Percentiles rank a stretch among this genome's conserved stretches.
phyloP scores from a whole-genome alignment of 1,140 invertebrate species.

The Acarapis woodi region DNA sequence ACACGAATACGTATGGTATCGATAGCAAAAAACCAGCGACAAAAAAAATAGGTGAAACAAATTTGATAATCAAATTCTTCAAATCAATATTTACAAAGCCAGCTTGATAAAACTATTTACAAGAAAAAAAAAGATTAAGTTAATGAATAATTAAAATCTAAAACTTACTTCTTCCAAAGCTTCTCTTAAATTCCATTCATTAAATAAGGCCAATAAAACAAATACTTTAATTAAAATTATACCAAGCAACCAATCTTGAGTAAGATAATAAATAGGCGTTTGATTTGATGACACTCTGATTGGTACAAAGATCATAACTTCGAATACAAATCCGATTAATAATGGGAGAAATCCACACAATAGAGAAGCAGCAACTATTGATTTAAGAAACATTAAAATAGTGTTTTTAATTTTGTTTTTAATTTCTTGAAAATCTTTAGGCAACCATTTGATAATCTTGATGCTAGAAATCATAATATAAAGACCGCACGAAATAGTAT shows the following conservation, averaged over 20 bases:
- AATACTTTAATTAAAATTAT: constrained; percentile 91
- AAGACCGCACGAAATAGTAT: constrained; percentile 72
- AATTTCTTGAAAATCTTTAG: constrained; percentile 48
- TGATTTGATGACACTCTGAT: constrained; percentile 71
- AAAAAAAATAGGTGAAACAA: constrained; percentile 64
- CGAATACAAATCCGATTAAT: constrained; percentile 62
- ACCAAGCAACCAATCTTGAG: constrained; percentile 73
- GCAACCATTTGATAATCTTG: constrained; percentile 54
- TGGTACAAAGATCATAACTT: constrained; percentile 68
- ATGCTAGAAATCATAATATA: constrained; percentile 59
- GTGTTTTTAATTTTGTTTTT: constrained; percentile 39
- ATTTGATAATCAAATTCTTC: constrained; percentile 44
- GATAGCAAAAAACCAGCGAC: constrained; percentile 57
- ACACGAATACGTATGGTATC: constrained; percentile 58
- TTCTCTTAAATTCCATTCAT: constrained; percentile 65
- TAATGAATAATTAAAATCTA: not conserved
- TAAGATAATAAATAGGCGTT: constrained; percentile 68
- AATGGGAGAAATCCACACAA: constrained; percentile 70
- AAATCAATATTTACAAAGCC: constrained; percentile 76
- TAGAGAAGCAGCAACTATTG: constrained; percentile 34
- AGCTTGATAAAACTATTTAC: constrained; percentile 32
- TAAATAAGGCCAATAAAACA: constrained; percentile 88
- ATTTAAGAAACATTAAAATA: constrained; percentile 22
- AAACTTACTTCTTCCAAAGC: constrained; percentile 59
- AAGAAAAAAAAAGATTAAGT: constrained; percentile 2